These are phyloP conservation scores for Rostratula benghalensis DNA, from an alignment of 2,113 vertebrate species.

Conservation along the genomic window DNA sequence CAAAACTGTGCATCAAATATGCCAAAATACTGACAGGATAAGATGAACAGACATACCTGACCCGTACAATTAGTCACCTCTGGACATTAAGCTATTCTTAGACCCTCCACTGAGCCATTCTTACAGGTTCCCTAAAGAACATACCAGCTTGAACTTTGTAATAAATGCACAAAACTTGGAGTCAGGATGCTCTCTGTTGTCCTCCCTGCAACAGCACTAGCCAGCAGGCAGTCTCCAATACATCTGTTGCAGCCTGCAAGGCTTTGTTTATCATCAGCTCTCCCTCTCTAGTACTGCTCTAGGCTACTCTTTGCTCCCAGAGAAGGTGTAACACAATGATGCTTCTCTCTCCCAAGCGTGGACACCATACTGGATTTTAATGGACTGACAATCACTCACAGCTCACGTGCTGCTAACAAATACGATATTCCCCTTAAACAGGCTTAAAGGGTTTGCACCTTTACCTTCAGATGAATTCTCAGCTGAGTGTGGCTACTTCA, in stretches of 20 bases:
- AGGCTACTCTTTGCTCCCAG: background rate
- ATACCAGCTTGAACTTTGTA: accelerated
- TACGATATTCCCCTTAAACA: accelerated
- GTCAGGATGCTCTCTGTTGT: background rate
- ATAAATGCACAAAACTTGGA: background rate
- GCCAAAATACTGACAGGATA: too few relatives aligned
- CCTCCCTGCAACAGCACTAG: background rate
- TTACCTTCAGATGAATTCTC: background rate
- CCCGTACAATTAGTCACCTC: background rate
- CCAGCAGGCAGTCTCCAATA: background rate
- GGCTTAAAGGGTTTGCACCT: background rate
- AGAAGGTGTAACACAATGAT: background rate
- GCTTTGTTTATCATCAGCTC: background rate
- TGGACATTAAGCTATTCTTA: background rate
- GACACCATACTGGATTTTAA: background rate
- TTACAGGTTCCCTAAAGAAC: background rate
- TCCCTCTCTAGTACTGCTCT: background rate
- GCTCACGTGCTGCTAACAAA: background rate
- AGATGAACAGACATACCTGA: background rate
- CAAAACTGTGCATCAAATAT: background rate
- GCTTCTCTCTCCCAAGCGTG: background rate
- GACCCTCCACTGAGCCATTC: background rate
- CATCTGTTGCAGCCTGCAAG: background rate
- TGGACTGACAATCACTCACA: background rate
- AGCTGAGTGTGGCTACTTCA: background rate